These are phyloP conservation scores for Bombus difficillimus DNA, from an alignment of 1,140 invertebrate species.

Conservation along the genomic window DNA sequence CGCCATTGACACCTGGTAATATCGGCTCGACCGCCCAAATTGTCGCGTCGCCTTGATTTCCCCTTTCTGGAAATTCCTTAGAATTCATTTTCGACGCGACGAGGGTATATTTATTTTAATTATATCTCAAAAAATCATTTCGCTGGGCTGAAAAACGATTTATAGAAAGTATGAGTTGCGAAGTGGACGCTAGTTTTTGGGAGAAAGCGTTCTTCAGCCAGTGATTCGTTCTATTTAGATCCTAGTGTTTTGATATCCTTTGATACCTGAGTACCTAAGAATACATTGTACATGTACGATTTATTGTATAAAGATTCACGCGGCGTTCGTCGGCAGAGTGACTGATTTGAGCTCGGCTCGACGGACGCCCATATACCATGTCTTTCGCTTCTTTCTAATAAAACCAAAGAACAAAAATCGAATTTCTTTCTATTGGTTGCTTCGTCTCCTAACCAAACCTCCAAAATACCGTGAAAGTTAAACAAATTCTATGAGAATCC, in stretches of 20 bases:
- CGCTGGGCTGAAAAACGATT: too few species aligned
- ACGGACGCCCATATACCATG: slow-evolving; percentile 36
- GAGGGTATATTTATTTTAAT: slow-evolving; percentile 6
- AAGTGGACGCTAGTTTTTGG: not conserved
- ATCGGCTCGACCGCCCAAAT: too few species aligned
- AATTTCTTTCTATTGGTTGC: not conserved
- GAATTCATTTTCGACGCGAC: not conserved
- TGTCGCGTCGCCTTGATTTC: too few species aligned
- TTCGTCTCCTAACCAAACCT: too few species aligned
- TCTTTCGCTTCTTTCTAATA: slow-evolving; percentile 76
- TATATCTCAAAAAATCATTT: not conserved
- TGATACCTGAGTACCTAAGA: slow-evolving; percentile 60
- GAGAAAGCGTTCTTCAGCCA: not conserved
- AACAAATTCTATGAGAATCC: not conserved
- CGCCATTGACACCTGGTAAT: not conserved
- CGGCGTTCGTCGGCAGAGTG: not conserved
- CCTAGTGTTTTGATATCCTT: slow-evolving; percentile 44
- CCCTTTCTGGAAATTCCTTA: not conserved
- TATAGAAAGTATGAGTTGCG: not conserved
- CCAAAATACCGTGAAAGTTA: too few species aligned
- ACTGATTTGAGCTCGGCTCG: not conserved
- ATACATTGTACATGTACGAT: slow-evolving; percentile 38
- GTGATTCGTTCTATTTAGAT: slow-evolving; percentile 15
- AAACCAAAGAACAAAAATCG: slow-evolving; percentile 77
- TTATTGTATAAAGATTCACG: slow-evolving; percentile 60